Evolutionary conservation across 2,113 vertebrate species (phyloP).

Genomic region (Mormoops blainvillei): DNA sequence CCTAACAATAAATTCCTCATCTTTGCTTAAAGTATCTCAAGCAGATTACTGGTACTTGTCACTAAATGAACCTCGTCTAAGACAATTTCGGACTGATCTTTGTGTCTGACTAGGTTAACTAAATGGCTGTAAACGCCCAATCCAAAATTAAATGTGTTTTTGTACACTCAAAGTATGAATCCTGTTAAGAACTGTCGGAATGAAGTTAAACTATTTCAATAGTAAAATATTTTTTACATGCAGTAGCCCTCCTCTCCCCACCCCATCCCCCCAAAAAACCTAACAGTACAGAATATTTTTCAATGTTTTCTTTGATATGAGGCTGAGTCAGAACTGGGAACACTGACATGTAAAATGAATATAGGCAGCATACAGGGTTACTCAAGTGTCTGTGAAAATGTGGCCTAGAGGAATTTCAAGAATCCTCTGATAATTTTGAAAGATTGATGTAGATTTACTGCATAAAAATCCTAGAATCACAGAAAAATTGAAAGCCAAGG

Average conservation of each 20-base stretch:
- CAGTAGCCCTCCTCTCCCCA: background rate
- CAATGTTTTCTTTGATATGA: background rate
- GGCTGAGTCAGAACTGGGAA: background rate
- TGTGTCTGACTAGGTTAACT: background rate
- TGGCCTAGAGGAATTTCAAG: background rate
- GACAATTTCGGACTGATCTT: background rate
- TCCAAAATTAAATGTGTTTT: background rate
- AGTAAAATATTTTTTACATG: background rate
- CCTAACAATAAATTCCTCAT: background rate
- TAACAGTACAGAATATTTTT: background rate
- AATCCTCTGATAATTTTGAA: slow-evolving; percentile 23
- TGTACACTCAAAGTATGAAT: background rate
- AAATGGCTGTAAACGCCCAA: background rate
- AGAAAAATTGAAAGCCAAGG: slow-evolving; percentile 32
- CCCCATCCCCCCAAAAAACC: background rate
- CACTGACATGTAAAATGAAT: background rate
- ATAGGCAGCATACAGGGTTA: background rate
- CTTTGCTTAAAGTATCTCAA: background rate
- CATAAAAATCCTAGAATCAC: slow-evolving; percentile 7
- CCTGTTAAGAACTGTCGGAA: background rate
- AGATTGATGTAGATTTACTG: background rate
- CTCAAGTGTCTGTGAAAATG: background rate
- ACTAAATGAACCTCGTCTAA: slow-evolving; percentile 2
- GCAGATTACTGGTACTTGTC: background rate
- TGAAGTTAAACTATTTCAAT: background rate